Percentiles rank a stretch among this genome's conserved stretches.
These are phyloP conservation scores for Felis chaus DNA, from an alignment of 2,113 vertebrate species.

Conservation along the genomic window DNA sequence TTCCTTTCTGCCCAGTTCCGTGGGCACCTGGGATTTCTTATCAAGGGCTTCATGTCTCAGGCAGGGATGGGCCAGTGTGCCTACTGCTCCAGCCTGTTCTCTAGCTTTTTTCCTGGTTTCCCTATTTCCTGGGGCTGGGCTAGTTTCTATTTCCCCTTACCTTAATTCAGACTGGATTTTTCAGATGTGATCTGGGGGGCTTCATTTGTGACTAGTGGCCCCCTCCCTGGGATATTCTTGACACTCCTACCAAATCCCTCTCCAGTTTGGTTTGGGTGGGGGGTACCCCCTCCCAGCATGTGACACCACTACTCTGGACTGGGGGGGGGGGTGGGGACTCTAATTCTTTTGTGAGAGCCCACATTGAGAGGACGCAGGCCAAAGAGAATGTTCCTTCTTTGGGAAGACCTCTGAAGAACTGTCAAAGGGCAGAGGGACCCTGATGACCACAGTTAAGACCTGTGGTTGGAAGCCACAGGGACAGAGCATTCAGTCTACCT, in stretches of 20 bases:
- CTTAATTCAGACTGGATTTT: not conserved
- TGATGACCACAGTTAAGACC: not conserved
- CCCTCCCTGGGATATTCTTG: not conserved
- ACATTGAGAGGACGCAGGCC: not conserved
- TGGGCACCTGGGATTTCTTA: not conserved
- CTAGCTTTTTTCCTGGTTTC: not conserved
- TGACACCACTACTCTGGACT: no score
- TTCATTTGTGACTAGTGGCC: not conserved
- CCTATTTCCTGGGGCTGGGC: not conserved
- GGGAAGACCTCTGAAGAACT: not conserved
- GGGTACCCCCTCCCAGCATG: not conserved
- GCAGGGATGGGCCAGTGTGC: not conserved
- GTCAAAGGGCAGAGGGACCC: not conserved
- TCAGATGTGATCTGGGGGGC: not conserved
- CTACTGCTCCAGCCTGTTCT: not conserved
- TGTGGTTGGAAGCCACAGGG: not conserved
- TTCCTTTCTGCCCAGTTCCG: not conserved
- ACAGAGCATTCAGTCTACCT: not conserved
- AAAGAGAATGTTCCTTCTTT: not conserved
- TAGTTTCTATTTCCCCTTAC: not conserved
- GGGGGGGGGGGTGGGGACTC: not conserved
- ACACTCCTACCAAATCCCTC: not conserved
- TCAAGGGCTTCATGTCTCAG: not conserved
- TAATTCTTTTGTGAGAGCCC: not conserved
- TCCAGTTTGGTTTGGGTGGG: not conserved